phyloP scores from a whole-genome alignment of 2,888 invertebrate genomes.

The Rapana venosa region DNA sequence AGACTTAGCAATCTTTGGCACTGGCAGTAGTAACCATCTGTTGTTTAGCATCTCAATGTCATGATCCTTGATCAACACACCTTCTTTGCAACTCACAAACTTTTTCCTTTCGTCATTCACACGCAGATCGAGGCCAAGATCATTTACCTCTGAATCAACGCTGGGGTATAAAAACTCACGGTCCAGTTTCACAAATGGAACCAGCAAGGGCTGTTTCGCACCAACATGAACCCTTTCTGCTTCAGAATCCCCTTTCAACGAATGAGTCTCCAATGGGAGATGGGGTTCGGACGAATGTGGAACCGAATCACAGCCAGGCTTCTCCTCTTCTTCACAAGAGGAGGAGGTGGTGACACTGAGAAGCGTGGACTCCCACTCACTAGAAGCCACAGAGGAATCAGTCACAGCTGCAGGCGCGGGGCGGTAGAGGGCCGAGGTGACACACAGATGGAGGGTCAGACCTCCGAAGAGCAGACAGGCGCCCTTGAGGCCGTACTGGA shows the following conservation, averaged over 20 bases:
- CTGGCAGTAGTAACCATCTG: background rate
- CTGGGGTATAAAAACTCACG: background rate
- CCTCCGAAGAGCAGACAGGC: constrained; percentile 28
- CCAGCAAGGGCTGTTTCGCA: background rate
- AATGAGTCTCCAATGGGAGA: background rate
- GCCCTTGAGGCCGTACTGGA: constrained; percentile 30
- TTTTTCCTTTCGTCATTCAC: background rate
- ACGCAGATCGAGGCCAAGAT: background rate
- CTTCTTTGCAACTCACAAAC: background rate
- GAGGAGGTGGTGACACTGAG: background rate
- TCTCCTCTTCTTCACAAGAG: no score
- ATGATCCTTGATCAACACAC: background rate
- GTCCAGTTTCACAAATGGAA: background rate
- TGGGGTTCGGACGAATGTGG: no score
- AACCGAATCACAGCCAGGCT: no score
- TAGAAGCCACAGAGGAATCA: background rate
- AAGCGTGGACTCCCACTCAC: background rate
- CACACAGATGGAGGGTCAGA: constrained; percentile 2
- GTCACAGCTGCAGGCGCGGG: background rate
- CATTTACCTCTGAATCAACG: background rate
- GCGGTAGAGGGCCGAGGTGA: constrained; percentile 15
- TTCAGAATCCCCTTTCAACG: background rate
- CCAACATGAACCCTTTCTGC: background rate
- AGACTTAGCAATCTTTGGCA: background rate
- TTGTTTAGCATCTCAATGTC: background rate